Evolutionary conservation across 2,113 vertebrate genomes (phyloP), one percentile per base, ranked within the genome.

Genomic region (Bungarus multicinctus): DNA sequence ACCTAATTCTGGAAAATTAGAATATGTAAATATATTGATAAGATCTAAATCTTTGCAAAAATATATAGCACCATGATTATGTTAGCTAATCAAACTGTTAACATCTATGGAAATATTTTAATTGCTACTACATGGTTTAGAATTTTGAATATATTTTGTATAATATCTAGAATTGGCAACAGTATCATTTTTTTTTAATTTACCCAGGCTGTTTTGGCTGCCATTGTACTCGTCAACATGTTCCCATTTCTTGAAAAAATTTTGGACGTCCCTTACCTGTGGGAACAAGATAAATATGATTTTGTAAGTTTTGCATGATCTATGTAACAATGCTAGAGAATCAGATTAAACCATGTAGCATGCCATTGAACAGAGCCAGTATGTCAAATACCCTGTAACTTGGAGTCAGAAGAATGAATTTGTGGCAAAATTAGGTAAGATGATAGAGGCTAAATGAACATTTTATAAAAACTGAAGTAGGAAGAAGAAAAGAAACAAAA

Each of bases 181-280:
- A 89, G 69, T 87, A 60, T 50, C 27, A 43, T 0, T 94, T 93
- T 27, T 91, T 90, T 58, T 92, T 96, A 4, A 34, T 88, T 92
- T 91, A 50, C 14, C 58, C 93, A 98, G 97, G 94, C 95, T 89
- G 89, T 97, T 47, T 85, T 97, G 93, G 96, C 97, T 85, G 97
- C 96, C 18, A 60, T 97, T 87, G 87, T 97, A 55, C 81, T 97
- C 60, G 96, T 95, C 94, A 97, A 97, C 5, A 23, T 97, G 90
- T 8, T 97, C 22, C 96, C 96, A 58, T 97, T 97, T 92, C 95
- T 98, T 11, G 55, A 96, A 92, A 94, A 89, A 74, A 4, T 97
- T 92, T 92, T 91, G 94, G 85, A 96, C 9, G 6, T 98, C 85
- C 97, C 95, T 34, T 74, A 0, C 47, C 95, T 97, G 90, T 97